Evolutionary conservation across 2,888 invertebrate genomes (phyloP).

Genomic region (Baccha elongata): DNA sequence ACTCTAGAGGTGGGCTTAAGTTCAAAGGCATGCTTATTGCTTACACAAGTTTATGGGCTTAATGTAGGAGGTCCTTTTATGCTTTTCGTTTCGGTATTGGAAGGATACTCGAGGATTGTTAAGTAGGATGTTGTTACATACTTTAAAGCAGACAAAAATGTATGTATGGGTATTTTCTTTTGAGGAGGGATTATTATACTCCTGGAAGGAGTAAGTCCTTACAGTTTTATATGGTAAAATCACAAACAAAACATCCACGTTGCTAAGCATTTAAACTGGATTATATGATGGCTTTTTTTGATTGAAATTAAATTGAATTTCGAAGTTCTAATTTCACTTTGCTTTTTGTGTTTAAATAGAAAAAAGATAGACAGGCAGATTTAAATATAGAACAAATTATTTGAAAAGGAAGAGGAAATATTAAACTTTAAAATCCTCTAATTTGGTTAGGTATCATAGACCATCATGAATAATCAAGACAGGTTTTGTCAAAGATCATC

Average conservation of each 20-base stretch:
- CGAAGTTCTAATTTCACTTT: too few species aligned
- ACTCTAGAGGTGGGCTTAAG: conserved; percentile 48
- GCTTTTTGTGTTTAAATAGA: too few species aligned
- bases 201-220: background rate
- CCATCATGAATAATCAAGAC: too few species aligned
- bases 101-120: conserved; percentile 1
- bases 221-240: too few species aligned
- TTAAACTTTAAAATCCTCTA: too few species aligned
- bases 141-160: conserved; percentile 45
- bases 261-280: background rate
- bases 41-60: conserved; percentile 50
- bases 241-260: background rate
- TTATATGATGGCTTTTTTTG: background rate
- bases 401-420: too few species aligned
- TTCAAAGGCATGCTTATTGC: conserved; percentile 56
- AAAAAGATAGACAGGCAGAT: too few species aligned
- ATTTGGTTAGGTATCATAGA: too few species aligned
- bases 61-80: conserved; percentile 45
- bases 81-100: conserved; percentile 7
- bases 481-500: too few species aligned
- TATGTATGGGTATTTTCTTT: conserved; percentile 13
- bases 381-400: too few species aligned
- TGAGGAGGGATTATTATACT: conserved; percentile 34
- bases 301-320: too few species aligned
- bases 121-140: conserved; percentile 39